Evolutionary conservation across 2,113 vertebrate genomes (phyloP), one percentile per base, ranked within the genome.

Genomic region (Stegostoma tigrinum): DNA sequence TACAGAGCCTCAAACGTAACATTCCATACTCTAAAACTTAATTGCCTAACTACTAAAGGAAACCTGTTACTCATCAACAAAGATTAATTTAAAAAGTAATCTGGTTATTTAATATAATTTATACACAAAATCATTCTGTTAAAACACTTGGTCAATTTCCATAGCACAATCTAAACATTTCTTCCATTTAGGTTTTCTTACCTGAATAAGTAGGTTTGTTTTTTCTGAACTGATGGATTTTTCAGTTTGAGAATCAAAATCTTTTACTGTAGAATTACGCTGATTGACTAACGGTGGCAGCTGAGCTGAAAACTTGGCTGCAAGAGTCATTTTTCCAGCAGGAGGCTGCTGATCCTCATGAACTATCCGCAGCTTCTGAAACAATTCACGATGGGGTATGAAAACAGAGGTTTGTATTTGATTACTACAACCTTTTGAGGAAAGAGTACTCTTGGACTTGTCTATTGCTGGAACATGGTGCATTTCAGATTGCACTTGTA

Each of bases 361-460:
- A 45, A 98, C 98, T 2, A 98, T 96, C 96, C 98, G 98, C 5
- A 99, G 98, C 96, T 98, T 99, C 95, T 98, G 98, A 96, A 99
- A 87, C 7, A 99, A 97, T 96, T 99, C 98, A 5, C 98, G 98
- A 70, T 98, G 98, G 1, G 98, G 98, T 95, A 98, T 97, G 27
- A 95, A 75, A 72, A 42, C 67, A 52, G 94, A 95, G 23, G 27
- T 27, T 27, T 95, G 52, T 64, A 61, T 52, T 90, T 52, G 94
- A 15, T 66, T 70, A 95, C 42, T 95, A 38, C 94, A 72, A 34
- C 24, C 48, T 15, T 95, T 95, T 75, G 68, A 72, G 23, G 45
- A 68, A 70, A 45, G 4, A 7, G 67, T 95, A 30, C 42, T 72
- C 68, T 95, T 95, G 67, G 42, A 14, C 24, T 95, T 68, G 23